Conservation (phyloP, 2,888 invertebrate species). For the Heteromurus nitidus region DNA sequence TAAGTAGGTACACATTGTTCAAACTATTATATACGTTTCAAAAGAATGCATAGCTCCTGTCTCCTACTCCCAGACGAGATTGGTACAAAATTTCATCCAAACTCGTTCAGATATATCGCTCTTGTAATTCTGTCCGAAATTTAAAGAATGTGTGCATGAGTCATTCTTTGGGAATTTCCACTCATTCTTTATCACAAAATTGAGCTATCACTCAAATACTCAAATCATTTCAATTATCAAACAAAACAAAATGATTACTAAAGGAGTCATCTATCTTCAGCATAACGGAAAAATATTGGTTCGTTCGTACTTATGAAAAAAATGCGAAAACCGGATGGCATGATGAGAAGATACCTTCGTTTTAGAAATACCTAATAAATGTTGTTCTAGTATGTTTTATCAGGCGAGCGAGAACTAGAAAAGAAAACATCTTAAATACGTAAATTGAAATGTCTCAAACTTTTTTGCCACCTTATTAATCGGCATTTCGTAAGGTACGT, state of each 20-base stretch:
- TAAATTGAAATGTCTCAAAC: constrained; percentile 10
- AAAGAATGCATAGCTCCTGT: no score
- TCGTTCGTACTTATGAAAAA: background rate
- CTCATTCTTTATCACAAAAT: constrained; percentile 1
- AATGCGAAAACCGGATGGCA: constrained; percentile 44
- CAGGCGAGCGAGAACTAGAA: no score
- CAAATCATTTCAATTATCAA: background rate
- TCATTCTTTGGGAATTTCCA: constrained; percentile 32
- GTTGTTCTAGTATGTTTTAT: no score
- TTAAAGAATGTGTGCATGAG: constrained; percentile 27
- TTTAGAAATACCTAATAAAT: background rate
- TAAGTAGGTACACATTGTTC: no score
- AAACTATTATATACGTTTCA: no score
- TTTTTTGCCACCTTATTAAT: background rate
- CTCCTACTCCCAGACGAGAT: no score
- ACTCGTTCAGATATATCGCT: no score
- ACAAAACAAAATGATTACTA: no score
- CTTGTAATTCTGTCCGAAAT: background rate
- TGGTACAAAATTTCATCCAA: no score
- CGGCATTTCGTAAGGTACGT: constrained; percentile 11
- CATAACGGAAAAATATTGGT: constrained; percentile 27
- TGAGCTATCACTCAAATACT: constrained; percentile 22
- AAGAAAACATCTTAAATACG: no score
- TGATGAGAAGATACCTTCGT: constrained; percentile 19
- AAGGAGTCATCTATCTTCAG: no score